phyloP scores from a whole-genome alignment of 2,888 invertebrate species.

The Polymixis flavicincta region DNA sequence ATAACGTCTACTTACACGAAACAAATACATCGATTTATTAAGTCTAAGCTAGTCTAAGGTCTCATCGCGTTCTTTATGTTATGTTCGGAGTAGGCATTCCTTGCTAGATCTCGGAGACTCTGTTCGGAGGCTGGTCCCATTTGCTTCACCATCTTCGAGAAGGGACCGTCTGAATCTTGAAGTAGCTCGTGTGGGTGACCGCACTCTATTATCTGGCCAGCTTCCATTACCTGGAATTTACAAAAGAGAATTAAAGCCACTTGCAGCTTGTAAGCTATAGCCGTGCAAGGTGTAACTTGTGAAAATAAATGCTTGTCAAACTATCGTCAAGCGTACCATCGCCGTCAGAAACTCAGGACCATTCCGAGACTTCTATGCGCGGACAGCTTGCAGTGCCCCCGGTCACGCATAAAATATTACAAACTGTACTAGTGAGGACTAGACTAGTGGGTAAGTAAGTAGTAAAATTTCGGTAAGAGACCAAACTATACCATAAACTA shows the following conservation, averaged over 20 bases:
- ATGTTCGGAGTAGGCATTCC: constrained; percentile 80
- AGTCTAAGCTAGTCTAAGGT: constrained; percentile 1
- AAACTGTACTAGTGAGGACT: no score
- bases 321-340: background rate
- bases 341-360: background rate
- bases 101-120: constrained; percentile 83
- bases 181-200: constrained; percentile 93
- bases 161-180: constrained; percentile 89
- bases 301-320: background rate
- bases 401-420: background rate
- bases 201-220: constrained; percentile 92
- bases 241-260: background rate
- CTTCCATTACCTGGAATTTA: constrained; percentile 88
- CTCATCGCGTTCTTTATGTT: constrained; percentile 64
- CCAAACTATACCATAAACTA: background rate
- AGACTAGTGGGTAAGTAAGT: background rate
- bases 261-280: background rate
- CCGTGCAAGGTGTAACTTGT: background rate
- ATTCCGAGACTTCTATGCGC: no score
- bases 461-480: background rate
- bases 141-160: constrained; percentile 92
- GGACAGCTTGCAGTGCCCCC: background rate
- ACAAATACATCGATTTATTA: background rate
- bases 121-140: constrained; percentile 89
- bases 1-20: background rate